phyloP scores from a whole-genome alignment of 2,888 invertebrate genomes.

The Stramonita haemastoma region DNA sequence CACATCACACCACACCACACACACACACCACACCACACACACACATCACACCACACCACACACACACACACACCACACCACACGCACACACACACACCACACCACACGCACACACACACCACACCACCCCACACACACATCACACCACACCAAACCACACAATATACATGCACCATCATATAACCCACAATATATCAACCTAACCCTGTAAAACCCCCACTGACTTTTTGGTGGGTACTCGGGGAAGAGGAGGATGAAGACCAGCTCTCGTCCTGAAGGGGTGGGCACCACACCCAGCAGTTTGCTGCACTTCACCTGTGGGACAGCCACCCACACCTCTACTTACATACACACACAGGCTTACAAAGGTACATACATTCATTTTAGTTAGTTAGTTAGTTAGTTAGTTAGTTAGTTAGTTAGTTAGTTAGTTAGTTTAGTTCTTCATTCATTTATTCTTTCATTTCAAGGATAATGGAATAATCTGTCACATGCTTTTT shows the following conservation, averaged over 20 bases:
- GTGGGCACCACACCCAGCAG: slow-evolving; percentile 57
- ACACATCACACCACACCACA: not conserved
- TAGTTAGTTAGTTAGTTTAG: too few species aligned
- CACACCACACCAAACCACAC: not conserved
- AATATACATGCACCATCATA: not conserved
- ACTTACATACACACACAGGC: too few species aligned
- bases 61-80: not conserved
- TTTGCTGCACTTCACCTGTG: slow-evolving; percentile 59
- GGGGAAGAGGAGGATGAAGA: slow-evolving; percentile 65
- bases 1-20: too few species aligned
- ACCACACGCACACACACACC: not conserved
- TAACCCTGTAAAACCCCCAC: not conserved
- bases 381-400: too few species aligned
- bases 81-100: not conserved
- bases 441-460: too few species aligned
- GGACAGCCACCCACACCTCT: too few species aligned
- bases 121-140: not conserved
- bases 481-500: too few species aligned
- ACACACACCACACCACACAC: too few species aligned
- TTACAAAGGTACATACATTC: too few species aligned
- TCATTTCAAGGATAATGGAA: too few species aligned
- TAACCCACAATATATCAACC: not conserved
- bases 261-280: slow-evolving; percentile 60
- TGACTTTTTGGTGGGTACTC: slow-evolving; percentile 68
- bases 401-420: too few species aligned